These are phyloP conservation scores for Drosophila lacteicornis DNA, from an alignment of 1,140 invertebrate species.

Conservation along the genomic window DNA sequence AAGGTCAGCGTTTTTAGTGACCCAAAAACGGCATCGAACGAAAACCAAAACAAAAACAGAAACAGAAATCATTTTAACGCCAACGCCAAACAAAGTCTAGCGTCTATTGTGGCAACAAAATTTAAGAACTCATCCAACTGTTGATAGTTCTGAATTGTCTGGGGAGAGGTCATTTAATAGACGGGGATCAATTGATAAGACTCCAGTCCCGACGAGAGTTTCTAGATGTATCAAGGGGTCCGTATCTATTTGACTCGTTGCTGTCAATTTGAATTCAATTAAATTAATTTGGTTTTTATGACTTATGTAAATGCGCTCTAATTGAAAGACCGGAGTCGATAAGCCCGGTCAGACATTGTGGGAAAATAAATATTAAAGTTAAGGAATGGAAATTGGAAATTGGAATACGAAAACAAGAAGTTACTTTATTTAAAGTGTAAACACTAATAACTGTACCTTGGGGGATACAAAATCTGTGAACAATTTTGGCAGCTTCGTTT, in stretches of 20 bases:
- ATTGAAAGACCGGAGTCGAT: constrained; percentile 47
- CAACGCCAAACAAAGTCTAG: constrained; percentile 28
- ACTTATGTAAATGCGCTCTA: constrained; percentile 49
- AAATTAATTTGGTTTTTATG: constrained; percentile 63
- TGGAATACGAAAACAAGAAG: constrained; percentile 3
- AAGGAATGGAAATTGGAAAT: background rate
- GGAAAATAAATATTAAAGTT: constrained; percentile 17
- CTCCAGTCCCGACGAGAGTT: constrained; percentile 13
- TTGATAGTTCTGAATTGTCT: constrained; percentile 55
- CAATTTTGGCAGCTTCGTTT: no score
- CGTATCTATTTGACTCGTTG: constrained; percentile 15
- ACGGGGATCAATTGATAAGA: constrained; percentile 52
- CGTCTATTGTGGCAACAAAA: constrained; percentile 50
- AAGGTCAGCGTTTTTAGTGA: constrained; percentile 71
- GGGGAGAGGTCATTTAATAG: constrained; percentile 44
- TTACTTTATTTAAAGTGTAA: constrained; percentile 7
- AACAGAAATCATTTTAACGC: constrained; percentile 24
- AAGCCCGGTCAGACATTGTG: constrained; percentile 15
- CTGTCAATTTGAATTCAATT: constrained; percentile 45
- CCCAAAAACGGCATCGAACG: constrained; percentile 42
- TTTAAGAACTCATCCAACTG: constrained; percentile 37
- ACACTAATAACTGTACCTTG: background rate
- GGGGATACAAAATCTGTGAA: background rate
- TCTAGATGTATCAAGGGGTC: constrained; percentile 5
- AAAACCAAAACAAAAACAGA: constrained; percentile 22